Conservation (phyloP, 2,888 invertebrate species). For the Polydrusus cervinus region DNA sequence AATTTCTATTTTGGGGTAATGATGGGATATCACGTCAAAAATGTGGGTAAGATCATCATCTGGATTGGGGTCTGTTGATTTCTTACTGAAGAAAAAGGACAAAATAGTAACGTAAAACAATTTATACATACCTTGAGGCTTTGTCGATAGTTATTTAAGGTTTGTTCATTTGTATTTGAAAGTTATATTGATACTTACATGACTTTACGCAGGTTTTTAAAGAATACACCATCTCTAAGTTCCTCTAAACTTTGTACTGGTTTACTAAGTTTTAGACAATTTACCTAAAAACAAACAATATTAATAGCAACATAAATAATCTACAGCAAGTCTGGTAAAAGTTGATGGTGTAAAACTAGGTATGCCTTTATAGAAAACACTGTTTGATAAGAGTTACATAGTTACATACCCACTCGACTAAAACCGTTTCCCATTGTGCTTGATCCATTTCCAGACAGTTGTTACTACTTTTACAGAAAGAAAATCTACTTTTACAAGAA, state of each 20-base stretch:
- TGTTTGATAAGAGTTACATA: conserved; percentile 44
- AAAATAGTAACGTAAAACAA: background rate
- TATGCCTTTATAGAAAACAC: too few species aligned
- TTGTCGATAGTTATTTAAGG: too few species aligned
- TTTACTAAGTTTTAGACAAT: conserved; percentile 66
- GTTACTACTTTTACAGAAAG: conserved; percentile 3
- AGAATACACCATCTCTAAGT: conserved; percentile 64
- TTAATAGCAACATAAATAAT: background rate
- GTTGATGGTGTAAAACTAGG: too few species aligned
- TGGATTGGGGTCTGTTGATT: conserved; percentile 55
- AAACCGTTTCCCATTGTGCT: conserved; percentile 61
- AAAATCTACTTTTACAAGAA: background rate
- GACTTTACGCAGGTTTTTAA: conserved; percentile 63
- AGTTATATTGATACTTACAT: conserved; percentile 68
- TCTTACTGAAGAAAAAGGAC: conserved; percentile 57
- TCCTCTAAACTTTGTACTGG: conserved; percentile 60
- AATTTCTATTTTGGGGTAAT: conserved; percentile 62
- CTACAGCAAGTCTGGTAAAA: background rate
- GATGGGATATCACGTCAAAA: conserved; percentile 59
- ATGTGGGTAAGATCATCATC: conserved; percentile 60
- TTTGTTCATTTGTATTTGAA: too few species aligned
- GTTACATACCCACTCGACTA: conserved; percentile 65
- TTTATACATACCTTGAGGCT: too few species aligned
- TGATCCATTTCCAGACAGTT: conserved; percentile 37
- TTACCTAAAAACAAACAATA: conserved; percentile 62